Conservation (phyloP, 2,888 invertebrate genomes). For the Perizoma flavofasciatum region DNA sequence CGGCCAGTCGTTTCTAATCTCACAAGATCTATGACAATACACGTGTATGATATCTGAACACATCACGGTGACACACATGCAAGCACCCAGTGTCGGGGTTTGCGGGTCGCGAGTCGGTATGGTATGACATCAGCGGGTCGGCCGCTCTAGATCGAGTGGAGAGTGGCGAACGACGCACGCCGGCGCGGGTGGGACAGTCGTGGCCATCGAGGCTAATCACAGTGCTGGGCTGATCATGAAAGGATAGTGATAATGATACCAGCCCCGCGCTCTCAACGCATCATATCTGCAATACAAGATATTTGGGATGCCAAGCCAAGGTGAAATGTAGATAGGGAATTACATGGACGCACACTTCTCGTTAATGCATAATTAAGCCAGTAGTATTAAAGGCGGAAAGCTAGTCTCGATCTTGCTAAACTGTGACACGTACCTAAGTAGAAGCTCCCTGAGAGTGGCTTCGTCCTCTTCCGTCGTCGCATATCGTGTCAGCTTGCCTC, state of each 20-base stretch:
- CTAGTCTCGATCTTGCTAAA: slow-evolving; percentile 64
- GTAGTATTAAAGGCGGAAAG: slow-evolving; percentile 73
- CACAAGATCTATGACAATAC: slow-evolving; percentile 36
- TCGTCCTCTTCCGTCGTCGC: slow-evolving; percentile 95
- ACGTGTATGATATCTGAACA: slow-evolving; percentile 45
- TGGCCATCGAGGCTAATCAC: slow-evolving; percentile 73
- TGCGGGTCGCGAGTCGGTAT: slow-evolving; percentile 23
- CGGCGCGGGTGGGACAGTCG: slow-evolving; percentile 41
- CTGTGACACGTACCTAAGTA: slow-evolving; percentile 90
- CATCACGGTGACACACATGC: slow-evolving; percentile 70
- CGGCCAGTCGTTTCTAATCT: slow-evolving; percentile 28
- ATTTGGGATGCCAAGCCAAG: slow-evolving; percentile 77
- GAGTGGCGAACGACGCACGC: slow-evolving; percentile 23
- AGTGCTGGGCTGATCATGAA: slow-evolving; percentile 64
- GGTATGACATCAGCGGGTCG: background rate
- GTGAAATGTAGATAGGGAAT: slow-evolving; percentile 52
- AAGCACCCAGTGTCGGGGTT: slow-evolving; percentile 50
- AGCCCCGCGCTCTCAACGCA: slow-evolving; percentile 61
- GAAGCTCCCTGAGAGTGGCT: slow-evolving; percentile 97
- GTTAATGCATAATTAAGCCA: slow-evolving; percentile 69
- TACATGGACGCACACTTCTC: slow-evolving; percentile 48
- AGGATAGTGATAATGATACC: slow-evolving; percentile 54
- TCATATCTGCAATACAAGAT: slow-evolving; percentile 79
- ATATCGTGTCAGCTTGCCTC: slow-evolving; percentile 88
- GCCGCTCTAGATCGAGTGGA: slow-evolving; percentile 13